Evolutionary conservation across 1,140 invertebrate genomes (phyloP), one percentile per base, ranked within the genome.

Genomic region (Drosophila melanica): DNA sequence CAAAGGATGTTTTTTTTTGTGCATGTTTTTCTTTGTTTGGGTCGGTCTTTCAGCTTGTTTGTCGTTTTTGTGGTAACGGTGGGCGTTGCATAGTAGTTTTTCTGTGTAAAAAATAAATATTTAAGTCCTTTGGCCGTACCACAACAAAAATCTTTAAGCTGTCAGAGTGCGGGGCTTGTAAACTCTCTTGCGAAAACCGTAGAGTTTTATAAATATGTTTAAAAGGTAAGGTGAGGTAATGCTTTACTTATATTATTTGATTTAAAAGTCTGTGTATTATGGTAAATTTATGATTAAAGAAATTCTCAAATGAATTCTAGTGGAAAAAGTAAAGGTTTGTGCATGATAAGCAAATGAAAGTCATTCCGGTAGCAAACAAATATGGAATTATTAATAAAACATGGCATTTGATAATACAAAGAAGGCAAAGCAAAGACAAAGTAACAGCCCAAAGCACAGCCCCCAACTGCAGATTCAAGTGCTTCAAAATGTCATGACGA

Each of bases 401-500:
- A 54, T 73, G 64, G 47, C 48, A 73, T 60, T 42, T 68, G 41
- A 68, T 55, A 73, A 54, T 16, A 39, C 10, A 47, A 66, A 66
- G 37, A 1, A 41, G 35, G 1, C 0, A 4, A 55, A 27, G 35
- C 16, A 54, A 37, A 54, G 55, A 67, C 57, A 73, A 60, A 48
- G 54, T 58, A 64, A 67, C 69, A 62, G 66, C 44, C 39, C 64
- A 23, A 27, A 18, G 55, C 57, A 18, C 12, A 27, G 14, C 18
- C 10, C 10, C 55, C 63, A 35, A 47, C 53, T 27, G n/a, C 41
- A 66, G 51, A 7, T 54, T 41, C 30, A 62, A 59, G 44, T 51
- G 41, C 20, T 44, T 65, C 33, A 50, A 67, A 81, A 73, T 57
- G 75, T 65, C 79, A 82, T 67, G 81, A 77, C 74, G 55, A 70